Conservation (phyloP, 2,113 vertebrate genomes). For the Scartelaos histophorus region DNA sequence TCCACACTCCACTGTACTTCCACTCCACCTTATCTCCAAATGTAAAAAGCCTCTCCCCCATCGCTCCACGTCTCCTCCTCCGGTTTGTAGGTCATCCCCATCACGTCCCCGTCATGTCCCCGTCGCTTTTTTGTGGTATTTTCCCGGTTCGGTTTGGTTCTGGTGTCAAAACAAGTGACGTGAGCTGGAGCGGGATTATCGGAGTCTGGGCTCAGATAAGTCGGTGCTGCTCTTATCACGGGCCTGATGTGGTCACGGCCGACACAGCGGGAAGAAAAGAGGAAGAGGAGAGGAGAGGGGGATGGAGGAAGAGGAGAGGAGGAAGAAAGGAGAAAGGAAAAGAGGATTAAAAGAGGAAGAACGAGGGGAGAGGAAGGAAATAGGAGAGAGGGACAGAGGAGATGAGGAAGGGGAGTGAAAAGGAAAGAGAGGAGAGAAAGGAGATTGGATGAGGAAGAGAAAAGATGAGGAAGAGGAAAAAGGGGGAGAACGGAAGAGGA, state of each 20-base stretch:
- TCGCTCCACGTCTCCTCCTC: neutral
- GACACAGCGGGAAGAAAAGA: constrained; percentile 65
- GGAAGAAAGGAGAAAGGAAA: constrained; percentile 15
- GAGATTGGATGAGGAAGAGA: too few relatives aligned
- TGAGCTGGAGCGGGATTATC: constrained; percentile 52
- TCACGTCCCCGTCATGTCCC: constrained; percentile 39
- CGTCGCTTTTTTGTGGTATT: constrained; percentile 21
- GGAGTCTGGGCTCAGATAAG: too few relatives aligned
- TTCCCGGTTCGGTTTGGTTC: constrained; percentile 32
- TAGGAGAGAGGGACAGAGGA: constrained; percentile 17
- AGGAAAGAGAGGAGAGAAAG: constrained; percentile 13
- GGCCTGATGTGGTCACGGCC: constrained; percentile 67
- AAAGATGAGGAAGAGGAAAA: too few relatives aligned
- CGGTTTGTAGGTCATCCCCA: constrained; percentile 38
- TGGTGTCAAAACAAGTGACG: constrained; percentile 67
- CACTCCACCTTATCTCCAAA: constrained; percentile 20
- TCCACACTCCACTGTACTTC: neutral
- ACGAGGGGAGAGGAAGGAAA: neutral
- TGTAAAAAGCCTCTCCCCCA: neutral
- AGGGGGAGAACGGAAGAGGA: constrained; percentile 20
- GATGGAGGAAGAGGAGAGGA: constrained; percentile 36
- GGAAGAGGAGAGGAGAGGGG: constrained; percentile 26
- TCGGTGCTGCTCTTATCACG: constrained; percentile 66
- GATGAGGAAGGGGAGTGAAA: constrained; percentile 10
- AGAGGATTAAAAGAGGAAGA: neutral